Evolutionary conservation across 2,888 invertebrate genomes (phyloP).

Genomic region (Trichogramma evanescens): DNA sequence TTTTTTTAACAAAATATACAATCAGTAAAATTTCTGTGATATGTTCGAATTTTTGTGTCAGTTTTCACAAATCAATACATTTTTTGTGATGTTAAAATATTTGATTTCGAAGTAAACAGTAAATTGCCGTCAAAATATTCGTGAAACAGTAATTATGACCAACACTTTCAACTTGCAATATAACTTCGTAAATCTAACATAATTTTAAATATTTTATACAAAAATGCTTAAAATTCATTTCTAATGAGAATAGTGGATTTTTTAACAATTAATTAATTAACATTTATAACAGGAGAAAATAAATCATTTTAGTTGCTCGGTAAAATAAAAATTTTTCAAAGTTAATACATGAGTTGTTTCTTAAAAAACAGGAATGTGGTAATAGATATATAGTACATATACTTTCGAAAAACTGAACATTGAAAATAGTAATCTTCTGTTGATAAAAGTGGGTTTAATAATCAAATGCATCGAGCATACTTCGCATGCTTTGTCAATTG

Average conservation of each 20-base stretch:
- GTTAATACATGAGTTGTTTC: no score
- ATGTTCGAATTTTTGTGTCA: neutral
- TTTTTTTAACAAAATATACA: neutral
- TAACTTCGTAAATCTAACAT: neutral
- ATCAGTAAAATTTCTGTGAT: neutral
- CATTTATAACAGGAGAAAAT: no score
- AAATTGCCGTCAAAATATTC: neutral
- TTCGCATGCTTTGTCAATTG: no score
- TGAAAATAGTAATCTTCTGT: no score
- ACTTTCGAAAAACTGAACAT: no score
- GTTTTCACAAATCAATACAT: neutral
- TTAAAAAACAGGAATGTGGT: no score
- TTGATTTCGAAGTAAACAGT: constrained; percentile 3
- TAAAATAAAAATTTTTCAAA: no score
- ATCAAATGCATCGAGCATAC: no score
- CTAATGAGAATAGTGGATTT: neutral
- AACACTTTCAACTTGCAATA: constrained; percentile 2
- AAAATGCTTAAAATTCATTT: neutral
- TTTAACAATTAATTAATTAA: neutral
- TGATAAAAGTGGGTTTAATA: no score
- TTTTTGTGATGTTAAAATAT: neutral
- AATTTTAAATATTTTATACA: neutral
- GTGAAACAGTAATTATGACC: constrained; percentile 10
- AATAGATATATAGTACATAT: no score
- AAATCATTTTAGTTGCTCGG: no score